Evolutionary conservation across 1,140 invertebrate genomes (phyloP).

Genomic region (Leptopilina clavipes): DNA sequence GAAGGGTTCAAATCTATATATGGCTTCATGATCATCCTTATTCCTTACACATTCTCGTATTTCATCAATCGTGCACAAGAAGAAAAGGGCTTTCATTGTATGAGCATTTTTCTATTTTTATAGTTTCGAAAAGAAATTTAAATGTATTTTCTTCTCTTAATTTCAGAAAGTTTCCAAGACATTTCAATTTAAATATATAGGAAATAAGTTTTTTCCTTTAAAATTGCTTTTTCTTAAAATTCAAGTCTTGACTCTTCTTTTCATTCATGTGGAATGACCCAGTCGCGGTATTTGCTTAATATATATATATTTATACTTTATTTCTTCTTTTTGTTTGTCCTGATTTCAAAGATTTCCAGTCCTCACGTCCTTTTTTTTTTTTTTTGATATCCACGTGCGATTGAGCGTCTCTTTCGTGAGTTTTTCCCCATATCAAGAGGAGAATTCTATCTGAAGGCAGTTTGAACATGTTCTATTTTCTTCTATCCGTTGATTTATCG

Average conservation of each 20-base stretch:
- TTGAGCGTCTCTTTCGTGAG: neutral
- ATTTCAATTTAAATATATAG: no score
- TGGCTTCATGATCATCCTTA: slow-evolving; percentile 12
- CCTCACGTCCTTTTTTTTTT: neutral
- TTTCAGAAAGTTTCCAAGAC: no score
- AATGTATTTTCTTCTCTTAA: no score
- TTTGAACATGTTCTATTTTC: slow-evolving; percentile 30
- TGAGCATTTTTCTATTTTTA: no score
- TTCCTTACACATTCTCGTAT: neutral
- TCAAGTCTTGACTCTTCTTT: neutral
- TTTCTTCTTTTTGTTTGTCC: neutral
- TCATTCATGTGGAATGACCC: neutral
- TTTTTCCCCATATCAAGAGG: neutral
- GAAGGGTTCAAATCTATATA: neutral
- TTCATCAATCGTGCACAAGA: neutral
- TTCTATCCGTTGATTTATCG: slow-evolving; percentile 34
- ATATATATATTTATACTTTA: neutral
- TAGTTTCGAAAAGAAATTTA: no score
- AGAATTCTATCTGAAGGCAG: slow-evolving; percentile 22
- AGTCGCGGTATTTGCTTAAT: neutral
- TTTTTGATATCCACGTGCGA: neutral
- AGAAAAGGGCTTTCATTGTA: neutral
- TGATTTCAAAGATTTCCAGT: neutral
- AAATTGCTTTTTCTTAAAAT: neutral
- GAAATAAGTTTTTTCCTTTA: no score